Conservation (phyloP, 1,140 invertebrate species). For the Centruroides sculpturatus region DNA sequence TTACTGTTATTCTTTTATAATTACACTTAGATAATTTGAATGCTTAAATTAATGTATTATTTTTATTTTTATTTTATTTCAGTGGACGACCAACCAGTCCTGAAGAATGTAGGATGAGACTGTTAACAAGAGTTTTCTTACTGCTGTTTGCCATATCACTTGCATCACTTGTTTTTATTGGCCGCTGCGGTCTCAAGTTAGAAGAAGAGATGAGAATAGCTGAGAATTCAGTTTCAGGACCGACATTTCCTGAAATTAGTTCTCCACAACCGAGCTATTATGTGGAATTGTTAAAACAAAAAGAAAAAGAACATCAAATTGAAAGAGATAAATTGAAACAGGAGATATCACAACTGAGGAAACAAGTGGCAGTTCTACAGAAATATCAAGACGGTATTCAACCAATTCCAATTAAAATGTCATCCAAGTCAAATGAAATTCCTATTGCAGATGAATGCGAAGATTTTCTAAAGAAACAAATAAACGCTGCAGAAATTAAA, state of each 20-base stretch:
- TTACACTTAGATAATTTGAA: too few relatives aligned
- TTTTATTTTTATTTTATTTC: too few relatives aligned
- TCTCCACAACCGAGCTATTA: neutral
- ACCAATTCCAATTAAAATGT: slow-evolving; percentile 5
- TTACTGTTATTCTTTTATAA: too few relatives aligned
- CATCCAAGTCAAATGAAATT: neutral
- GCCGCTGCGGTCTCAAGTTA: slow-evolving; percentile 27
- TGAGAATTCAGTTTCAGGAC: slow-evolving; percentile 1
- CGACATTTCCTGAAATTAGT: slow-evolving; percentile 10
- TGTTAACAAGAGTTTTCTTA: slow-evolving; percentile 26
- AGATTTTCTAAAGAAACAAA: slow-evolving; percentile 11
- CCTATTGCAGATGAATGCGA: slow-evolving; percentile 7
- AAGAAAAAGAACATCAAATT: slow-evolving; percentile 38
- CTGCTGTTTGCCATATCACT: slow-evolving; percentile 27
- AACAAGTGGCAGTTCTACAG: neutral
- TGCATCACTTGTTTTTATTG: slow-evolving; percentile 28
- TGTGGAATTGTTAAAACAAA: neutral
- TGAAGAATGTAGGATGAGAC: slow-evolving; percentile 12
- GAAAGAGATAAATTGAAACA: slow-evolving; percentile 42
- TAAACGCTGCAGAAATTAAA: slow-evolving; percentile 7
- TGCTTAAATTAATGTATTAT: too few relatives aligned
- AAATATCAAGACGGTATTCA: slow-evolving; percentile 4
- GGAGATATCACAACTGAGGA: slow-evolving; percentile 32
- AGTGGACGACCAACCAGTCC: too few relatives aligned
- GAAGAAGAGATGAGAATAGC: slow-evolving; percentile 18